Base-by-base conservation (phyloP, 1,140 invertebrate species). In the Arctopsyche grandis region DNA sequence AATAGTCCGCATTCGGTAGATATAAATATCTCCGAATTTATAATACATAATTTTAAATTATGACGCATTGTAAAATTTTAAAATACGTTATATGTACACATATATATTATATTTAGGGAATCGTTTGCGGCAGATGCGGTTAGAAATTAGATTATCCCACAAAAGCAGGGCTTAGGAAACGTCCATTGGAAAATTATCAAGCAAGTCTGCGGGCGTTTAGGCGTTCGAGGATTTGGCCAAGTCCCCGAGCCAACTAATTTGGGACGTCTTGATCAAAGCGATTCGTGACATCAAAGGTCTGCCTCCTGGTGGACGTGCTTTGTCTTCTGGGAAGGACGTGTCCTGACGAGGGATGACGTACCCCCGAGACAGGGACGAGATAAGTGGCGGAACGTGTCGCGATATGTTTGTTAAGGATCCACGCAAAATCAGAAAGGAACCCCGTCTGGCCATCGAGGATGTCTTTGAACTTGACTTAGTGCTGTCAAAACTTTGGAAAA, bases 261-360 rank as follows among this genome's bases (percentile, higher is more conserved):
- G 63, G 19, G 16, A 21, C 14, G 24, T 66, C 63, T 19, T 22
- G 63, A 66, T 66, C 63, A 66, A 66, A 66, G 63, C 63, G 63
- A 66, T 66, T 22, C 63, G 63, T 66, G 21, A 66, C 63, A 66
- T 66, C 63, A 66, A 66, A 66, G 63, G 21, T 66, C 63, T 29
- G 22, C 26, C 21, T 66, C 63, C 63, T 16, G 16, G 9, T 9
- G 63, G 21, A 26, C 24, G 5, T 22, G 9, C 24, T 19, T 66
- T 22, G 24, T 66, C 9, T 26, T 26, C 21, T 26, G 58, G n/a
- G 58, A 24, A 21, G 24, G 10, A 22, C 10, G 63, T 66, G 63
- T 66, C 58, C 63, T 19, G 58, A 60, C 21, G 58, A 21, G 58
- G 16, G 58, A 60, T 52, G 48, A 52, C 48, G 16, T 52, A 12